Conservation (phyloP, 1,140 invertebrate genomes). For the Danaus plexippus region DNA sequence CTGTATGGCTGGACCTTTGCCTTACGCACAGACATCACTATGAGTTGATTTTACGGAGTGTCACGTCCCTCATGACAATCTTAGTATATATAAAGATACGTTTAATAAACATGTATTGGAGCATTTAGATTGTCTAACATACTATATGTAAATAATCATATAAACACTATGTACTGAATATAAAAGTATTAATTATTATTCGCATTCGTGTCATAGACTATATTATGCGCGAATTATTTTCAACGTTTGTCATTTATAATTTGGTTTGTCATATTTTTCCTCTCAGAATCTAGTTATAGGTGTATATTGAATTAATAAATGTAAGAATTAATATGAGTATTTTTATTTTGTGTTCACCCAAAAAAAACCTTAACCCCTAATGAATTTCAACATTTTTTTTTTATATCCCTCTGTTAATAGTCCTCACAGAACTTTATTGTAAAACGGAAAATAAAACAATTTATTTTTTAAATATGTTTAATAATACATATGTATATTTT, state of each 20-base stretch:
- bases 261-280: conserved; percentile 37
- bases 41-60: background rate
- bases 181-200: conserved; percentile 24
- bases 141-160: conserved; percentile 16
- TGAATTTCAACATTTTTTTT: too few relatives aligned
- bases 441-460: too few relatives aligned
- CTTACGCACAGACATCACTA: background rate
- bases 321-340: conserved; percentile 32
- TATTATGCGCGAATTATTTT: conserved; percentile 34
- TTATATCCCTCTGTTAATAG: too few relatives aligned
- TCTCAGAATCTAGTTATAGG: conserved; percentile 59
- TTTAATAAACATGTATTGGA: conserved; percentile 1
- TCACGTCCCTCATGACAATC: conserved; percentile 5
- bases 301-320: conserved; percentile 64
- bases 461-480: too few relatives aligned
- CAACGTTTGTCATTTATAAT: conserved; percentile 35
- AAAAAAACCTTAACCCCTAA: background rate
- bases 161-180: conserved; percentile 11
- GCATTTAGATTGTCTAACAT: conserved; percentile 7
- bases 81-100: conserved; percentile 6
- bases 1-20: background rate
- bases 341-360: conserved; percentile 17
- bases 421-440: too few relatives aligned
- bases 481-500: too few relatives aligned
- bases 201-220: conserved; percentile 23